Evolutionary conservation across 2,888 invertebrate genomes (phyloP), one percentile per base, ranked within the genome.

Genomic region (Leptopilina myrica): DNA sequence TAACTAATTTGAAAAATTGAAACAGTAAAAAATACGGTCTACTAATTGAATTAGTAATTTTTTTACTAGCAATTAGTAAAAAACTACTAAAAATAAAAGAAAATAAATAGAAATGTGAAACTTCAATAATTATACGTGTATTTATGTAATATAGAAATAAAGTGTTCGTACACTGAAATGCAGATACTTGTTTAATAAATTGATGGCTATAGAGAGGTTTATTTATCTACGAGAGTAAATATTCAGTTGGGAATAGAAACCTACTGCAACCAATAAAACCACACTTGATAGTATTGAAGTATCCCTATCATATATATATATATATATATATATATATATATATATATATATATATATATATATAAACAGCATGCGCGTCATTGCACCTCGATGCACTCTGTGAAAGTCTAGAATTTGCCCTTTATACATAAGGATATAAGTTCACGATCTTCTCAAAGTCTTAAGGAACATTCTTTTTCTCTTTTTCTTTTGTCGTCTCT

Each of bases 261-360:
- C 11, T 40, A 40, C 33, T 65, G 65, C 33, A 40, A 40, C 40
- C 65, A 65, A 65, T 65, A 65, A 65, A 65, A 65, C 65, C 40
- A 40, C 65, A 65, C 65, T 65, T n/a, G 43, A 65, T 43, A 49
- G 40, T 14, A 14, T 40, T 65, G 65, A n/a, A 65, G n/a, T 65
- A 43, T n/a, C 12, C n/a, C 59, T 59, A n/a, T 40, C 65, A 66
- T 7, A 40, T 64, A 59, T 20, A 20, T 20, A 20, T 20, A 20
- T 20, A 20, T 20, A 20, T 20, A 20, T 20, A 20, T 20, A 20
- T 20, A 20, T 20, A 20, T 20, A 20, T 20, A 20, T 20, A 20
- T 20, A 20, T 20, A 5, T 33, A 33, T 3, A 33, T 33, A 33
- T 33, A 59, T 59, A 56, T 56, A 56, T 56, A 12, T 5, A 56